Evolutionary conservation across 2,797 vertebrate genomes (phyloP).

Genomic region (Parambassis ranga): DNA sequence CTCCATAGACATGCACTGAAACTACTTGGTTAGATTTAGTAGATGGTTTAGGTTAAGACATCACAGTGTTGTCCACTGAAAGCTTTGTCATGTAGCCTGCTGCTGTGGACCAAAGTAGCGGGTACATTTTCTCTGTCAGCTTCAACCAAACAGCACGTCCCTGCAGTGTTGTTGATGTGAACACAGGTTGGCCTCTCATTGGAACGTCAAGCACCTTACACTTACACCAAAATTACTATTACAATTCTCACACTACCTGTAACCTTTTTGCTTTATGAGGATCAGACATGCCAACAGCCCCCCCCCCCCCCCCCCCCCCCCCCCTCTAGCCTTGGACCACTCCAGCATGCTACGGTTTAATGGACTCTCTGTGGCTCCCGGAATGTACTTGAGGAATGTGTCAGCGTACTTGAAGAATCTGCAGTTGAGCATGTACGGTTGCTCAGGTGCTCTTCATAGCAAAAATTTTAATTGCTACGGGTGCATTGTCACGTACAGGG

Average conservation of each 20-base stretch:
- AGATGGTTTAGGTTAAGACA: no score
- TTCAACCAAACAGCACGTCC: no score
- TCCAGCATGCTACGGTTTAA: slow-evolving; percentile 1
- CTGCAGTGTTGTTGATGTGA: not conserved
- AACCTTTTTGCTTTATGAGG: slow-evolving; percentile 7
- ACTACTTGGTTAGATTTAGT: no score
- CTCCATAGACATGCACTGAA: no score
- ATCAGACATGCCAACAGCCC: not conserved
- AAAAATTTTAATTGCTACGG: not conserved
- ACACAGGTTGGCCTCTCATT: not conserved
- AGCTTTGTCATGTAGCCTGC: no score
- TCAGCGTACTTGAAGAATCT: slow-evolving; percentile 18
- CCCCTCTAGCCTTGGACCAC: not conserved
- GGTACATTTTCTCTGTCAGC: no score
- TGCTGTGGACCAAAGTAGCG: no score
- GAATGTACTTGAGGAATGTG: slow-evolving; percentile 50
- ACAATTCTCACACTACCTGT: no score
- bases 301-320: not conserved
- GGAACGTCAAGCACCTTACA: not conserved
- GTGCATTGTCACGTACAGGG: not conserved
- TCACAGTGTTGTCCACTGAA: no score
- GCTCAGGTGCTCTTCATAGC: not conserved
- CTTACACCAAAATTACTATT: not conserved
- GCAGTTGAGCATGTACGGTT: not conserved
- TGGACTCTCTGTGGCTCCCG: not conserved